phyloP scores from a whole-genome alignment of 2,113 vertebrate species.

The Notarius lentiginosus region DNA sequence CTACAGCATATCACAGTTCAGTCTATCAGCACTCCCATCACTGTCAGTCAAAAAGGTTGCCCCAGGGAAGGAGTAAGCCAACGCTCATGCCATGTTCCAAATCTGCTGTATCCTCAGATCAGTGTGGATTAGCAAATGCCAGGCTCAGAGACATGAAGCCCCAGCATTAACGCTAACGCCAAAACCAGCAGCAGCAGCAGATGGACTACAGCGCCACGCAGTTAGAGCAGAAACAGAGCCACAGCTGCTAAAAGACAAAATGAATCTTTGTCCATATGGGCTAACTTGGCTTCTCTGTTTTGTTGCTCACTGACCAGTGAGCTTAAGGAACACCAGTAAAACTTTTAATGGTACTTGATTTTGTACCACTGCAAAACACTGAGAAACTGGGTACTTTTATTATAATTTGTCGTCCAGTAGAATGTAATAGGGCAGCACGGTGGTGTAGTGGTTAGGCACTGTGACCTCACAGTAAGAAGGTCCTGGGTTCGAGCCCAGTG shows the following conservation, averaged over 20 bases:
- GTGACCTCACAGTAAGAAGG: no score
- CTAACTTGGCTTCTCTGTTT: constrained; percentile 59
- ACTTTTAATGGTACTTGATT: not conserved
- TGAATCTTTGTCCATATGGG: constrained; percentile 73
- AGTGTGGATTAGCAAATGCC: constrained; percentile 40
- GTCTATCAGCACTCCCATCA: constrained; percentile 19
- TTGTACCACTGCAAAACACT: not conserved
- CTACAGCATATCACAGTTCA: not conserved
- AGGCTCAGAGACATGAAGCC: constrained; percentile 26
- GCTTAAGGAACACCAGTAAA: not conserved
- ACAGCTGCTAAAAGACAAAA: constrained; percentile 72
- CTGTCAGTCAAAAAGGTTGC: constrained; percentile 9
- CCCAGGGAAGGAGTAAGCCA: constrained; percentile 24
- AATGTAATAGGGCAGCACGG: not conserved
- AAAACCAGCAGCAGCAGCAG: constrained; percentile 66
- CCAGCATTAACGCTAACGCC: constrained; percentile 48
- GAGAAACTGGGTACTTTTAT: not conserved
- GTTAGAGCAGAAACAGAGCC: constrained; percentile 70
- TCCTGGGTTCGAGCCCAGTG: no score
- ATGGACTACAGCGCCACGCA: constrained; percentile 62
- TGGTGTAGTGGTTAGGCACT: no score
- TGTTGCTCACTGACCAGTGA: constrained; percentile 41
- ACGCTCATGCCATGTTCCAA: constrained; percentile 16
- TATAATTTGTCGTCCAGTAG: not conserved
- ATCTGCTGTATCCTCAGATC: constrained; percentile 24